These are phyloP conservation scores for Hydrotaea cyrtoneurina DNA, from an alignment of 2,888 invertebrate genomes.

Conservation along the genomic window DNA sequence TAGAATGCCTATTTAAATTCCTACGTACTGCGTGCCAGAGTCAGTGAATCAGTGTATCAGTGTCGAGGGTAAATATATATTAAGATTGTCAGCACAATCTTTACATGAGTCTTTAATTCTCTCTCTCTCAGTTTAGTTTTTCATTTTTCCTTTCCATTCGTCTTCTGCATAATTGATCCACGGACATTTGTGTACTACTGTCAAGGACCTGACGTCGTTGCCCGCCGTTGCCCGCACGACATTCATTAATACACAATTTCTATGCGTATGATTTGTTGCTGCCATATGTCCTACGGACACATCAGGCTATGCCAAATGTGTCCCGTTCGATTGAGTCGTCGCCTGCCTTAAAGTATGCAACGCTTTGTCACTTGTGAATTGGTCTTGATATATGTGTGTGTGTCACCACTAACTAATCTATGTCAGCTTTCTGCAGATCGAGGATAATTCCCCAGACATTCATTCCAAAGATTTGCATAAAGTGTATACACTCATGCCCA, in stretches of 20 bases:
- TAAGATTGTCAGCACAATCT: no score
- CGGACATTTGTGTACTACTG: neutral
- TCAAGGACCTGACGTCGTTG: neutral
- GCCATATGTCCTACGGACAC: neutral
- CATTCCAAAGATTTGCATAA: neutral
- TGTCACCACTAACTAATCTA: slow-evolving; percentile 28
- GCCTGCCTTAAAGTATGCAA: slow-evolving; percentile 1
- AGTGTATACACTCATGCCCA: no score
- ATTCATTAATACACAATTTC: neutral
- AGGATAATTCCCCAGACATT: neutral
- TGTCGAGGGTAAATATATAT: no score
- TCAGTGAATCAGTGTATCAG: no score
- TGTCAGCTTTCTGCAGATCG: neutral
- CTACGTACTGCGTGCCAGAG: no score
- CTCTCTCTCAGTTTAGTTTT: no score
- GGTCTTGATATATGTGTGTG: slow-evolving; percentile 24
- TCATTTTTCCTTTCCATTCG: neutral
- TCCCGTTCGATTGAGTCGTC: slow-evolving; percentile 7
- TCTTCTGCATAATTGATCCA: no score
- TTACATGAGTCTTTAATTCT: no score
- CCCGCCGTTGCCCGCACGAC: neutral
- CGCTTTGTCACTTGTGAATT: slow-evolving; percentile 2
- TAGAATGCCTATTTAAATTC: no score
- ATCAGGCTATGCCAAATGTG: neutral
- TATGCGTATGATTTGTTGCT: slow-evolving; percentile 3